A percentile compares a stretch with the other conserved stretches of the same genome.
phyloP scores from a whole-genome alignment of 2,113 vertebrate species.

The Melanerpes formicivorus region DNA sequence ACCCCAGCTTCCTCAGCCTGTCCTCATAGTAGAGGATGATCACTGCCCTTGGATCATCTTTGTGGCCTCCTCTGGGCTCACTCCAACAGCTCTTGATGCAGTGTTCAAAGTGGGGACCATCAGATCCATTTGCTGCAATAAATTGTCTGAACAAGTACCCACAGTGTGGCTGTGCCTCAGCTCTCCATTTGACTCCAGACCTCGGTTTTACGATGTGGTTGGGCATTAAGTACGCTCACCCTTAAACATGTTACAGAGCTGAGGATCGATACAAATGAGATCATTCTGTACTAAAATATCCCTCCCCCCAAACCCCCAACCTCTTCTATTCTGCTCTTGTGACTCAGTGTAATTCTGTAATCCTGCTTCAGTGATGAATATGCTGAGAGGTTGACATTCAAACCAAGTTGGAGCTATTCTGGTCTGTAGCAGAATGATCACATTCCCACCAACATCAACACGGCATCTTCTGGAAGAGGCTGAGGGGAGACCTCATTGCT shows the following conservation, averaged over 20 bases:
- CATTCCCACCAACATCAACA: slow-evolving; percentile 57
- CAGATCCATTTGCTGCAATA: background rate
- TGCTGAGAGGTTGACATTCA: slow-evolving; percentile 60
- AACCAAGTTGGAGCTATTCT: slow-evolving; percentile 55
- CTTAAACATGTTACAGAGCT: slow-evolving; percentile 51
- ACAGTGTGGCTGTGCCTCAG: background rate
- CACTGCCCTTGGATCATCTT: too few relatives aligned
- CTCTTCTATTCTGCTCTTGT: slow-evolving; percentile 51
- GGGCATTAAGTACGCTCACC: slow-evolving; percentile 18
- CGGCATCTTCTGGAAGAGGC: background rate
- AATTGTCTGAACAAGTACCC: background rate
- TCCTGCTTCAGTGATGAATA: slow-evolving; percentile 42
- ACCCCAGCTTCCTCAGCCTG: too few relatives aligned
- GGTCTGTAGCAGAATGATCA: slow-evolving; percentile 39
- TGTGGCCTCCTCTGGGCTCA: too few relatives aligned
- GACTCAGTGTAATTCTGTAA: slow-evolving; percentile 66
- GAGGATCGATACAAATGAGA: slow-evolving; percentile 63
- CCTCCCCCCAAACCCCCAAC: background rate
- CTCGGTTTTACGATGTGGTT: slow-evolving; percentile 46
- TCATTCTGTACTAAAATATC: slow-evolving; percentile 50
- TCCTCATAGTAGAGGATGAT: too few relatives aligned
- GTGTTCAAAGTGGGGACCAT: too few relatives aligned
- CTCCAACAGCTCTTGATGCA: too few relatives aligned
- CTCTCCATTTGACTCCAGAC: background rate
- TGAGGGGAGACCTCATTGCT: too few relatives aligned